These are phyloP conservation scores for Acleris holmiana DNA, from an alignment of 2,888 invertebrate species.

Conservation along the genomic window DNA sequence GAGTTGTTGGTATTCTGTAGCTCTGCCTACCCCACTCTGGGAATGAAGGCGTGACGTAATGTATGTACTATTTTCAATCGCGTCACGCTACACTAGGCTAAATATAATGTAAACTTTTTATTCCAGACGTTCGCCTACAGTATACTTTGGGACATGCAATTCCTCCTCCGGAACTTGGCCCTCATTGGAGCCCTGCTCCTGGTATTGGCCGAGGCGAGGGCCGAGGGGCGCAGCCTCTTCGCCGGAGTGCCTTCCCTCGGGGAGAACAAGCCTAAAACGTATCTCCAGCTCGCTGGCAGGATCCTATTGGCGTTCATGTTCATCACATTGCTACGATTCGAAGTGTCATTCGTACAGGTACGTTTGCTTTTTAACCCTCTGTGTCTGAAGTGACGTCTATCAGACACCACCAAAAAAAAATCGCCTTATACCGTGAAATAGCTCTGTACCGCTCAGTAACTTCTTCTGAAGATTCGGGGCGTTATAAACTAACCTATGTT, in stretches of 20 bases:
- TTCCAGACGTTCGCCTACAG: constrained; percentile 95
- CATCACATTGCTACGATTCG: constrained; percentile 96
- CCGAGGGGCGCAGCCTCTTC: constrained; percentile 96
- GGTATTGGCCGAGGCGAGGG: constrained; percentile 97
- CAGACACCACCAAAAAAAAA: too few relatives aligned
- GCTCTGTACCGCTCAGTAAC: too few relatives aligned
- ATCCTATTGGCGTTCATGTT: constrained; percentile 99
- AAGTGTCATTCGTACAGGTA: constrained; percentile 94
- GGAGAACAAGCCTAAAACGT: constrained; percentile 98
- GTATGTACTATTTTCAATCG: too few relatives aligned
- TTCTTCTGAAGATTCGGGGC: too few relatives aligned
- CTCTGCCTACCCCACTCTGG: too few relatives aligned
- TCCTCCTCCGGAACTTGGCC: constrained; percentile 97
- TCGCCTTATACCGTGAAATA: too few relatives aligned
- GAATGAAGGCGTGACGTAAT: too few relatives aligned
- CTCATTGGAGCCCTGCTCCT: constrained; percentile 98
- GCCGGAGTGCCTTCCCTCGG: constrained; percentile 96
- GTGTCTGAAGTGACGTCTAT: too few relatives aligned
- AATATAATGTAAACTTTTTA: background rate
- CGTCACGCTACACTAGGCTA: background rate
- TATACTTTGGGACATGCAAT: constrained; percentile 99
- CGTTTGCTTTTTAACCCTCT: too few relatives aligned
- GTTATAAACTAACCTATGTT: too few relatives aligned
- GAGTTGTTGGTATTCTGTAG: too few relatives aligned
- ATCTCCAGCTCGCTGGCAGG: constrained; percentile 97